A percentile compares a stretch with the other conserved stretches of the same genome.
Conservation (phyloP, 2,888 invertebrate genomes). For the Cataglyphis albicans region DNA sequence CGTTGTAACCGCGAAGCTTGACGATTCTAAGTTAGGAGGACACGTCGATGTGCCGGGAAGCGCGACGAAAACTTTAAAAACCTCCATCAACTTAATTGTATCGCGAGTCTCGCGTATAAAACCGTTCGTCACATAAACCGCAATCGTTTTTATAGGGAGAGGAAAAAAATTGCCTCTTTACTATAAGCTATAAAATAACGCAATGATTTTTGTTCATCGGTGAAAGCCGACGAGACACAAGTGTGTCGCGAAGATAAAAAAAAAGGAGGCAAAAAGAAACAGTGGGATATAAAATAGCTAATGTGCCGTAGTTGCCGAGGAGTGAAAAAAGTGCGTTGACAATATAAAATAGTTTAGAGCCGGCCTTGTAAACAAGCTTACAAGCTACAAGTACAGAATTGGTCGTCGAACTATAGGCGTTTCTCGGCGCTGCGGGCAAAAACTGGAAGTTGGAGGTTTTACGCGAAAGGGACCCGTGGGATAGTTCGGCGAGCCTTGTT, state of each 20-base stretch:
- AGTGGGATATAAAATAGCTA: background rate
- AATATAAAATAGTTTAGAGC: background rate
- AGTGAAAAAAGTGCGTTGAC: slow-evolving; percentile 19
- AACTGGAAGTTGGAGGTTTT: background rate
- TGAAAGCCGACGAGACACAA: slow-evolving; percentile 40
- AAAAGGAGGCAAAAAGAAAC: slow-evolving; percentile 14
- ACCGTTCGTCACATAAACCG: background rate
- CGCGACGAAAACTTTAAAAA: background rate
- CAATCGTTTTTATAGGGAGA: background rate
- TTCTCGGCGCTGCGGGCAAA: background rate
- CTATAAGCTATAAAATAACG: slow-evolving; percentile 27
- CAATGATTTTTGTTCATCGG: slow-evolving; percentile 36
- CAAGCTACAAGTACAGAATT: slow-evolving; percentile 4
- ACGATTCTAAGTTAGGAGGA: background rate
- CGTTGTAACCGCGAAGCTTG: slow-evolving; percentile 35
- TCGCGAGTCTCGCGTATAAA: slow-evolving; percentile 15
- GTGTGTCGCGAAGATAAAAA: slow-evolving; percentile 22
- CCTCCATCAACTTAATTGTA: slow-evolving; percentile 3
- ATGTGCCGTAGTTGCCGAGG: background rate
- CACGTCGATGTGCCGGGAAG: background rate
- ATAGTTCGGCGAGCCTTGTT: slow-evolving; percentile 11
- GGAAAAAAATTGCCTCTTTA: background rate
- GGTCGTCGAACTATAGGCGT: background rate
- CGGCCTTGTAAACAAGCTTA: background rate
- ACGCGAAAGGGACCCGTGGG: slow-evolving; percentile 17